phyloP scores from a whole-genome alignment of 1,140 invertebrate species.

The Trichogramma pretiosum region DNA sequence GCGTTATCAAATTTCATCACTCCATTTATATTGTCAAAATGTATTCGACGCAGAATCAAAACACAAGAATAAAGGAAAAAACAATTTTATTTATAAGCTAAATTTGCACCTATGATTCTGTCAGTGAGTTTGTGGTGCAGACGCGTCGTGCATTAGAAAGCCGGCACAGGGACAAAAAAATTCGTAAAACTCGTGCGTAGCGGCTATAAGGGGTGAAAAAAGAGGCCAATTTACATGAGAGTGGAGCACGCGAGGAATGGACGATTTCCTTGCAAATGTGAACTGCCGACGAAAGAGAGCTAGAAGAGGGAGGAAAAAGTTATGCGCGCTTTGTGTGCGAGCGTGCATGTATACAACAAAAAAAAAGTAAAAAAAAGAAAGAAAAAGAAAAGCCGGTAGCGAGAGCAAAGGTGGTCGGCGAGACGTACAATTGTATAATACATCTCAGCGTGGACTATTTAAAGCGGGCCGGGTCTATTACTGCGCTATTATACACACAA shows the following conservation, averaged over 20 bases:
- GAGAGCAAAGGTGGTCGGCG: background rate
- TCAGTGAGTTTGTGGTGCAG: background rate
- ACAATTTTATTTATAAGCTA: no score
- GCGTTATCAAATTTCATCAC: no score
- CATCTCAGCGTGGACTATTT: no score
- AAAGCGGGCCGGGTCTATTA: no score
- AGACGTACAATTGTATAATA: constrained; percentile 1
- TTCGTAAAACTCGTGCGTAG: constrained; percentile 5
- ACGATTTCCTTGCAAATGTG: constrained; percentile 9
- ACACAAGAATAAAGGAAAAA: no score
- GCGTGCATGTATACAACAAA: background rate
- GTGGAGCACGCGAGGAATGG: background rate
- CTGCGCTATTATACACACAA: no score
- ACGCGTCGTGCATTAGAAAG: background rate
- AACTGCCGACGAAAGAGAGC: no score
- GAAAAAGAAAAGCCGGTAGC: background rate
- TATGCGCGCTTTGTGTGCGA: background rate
- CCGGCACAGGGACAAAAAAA: no score
- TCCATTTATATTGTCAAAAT: no score
- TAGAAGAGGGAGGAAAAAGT: background rate
- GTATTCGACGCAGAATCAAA: no score
- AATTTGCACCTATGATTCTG: background rate
- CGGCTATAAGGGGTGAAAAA: background rate
- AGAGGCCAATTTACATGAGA: constrained; percentile 6
- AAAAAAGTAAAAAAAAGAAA: background rate